Evolutionary conservation across 1,140 invertebrate genomes (phyloP), one percentile per base, ranked within the genome.

Genomic region (Metaphire vulgaris): DNA sequence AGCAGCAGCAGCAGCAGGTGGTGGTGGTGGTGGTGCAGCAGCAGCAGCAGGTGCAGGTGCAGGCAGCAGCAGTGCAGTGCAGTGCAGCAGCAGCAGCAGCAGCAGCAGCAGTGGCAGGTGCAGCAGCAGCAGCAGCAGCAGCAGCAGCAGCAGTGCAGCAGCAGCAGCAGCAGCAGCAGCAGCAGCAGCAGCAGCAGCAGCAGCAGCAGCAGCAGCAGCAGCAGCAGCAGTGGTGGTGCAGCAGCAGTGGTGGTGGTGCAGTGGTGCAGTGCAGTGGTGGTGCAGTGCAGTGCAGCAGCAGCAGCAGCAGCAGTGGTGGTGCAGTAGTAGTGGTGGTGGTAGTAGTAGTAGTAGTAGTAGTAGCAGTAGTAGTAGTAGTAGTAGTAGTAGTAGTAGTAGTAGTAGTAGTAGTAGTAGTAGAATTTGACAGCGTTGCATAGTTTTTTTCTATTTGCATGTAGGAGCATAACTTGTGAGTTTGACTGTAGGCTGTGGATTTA

Each of bases 331-430:
- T n/a, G n/a, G 64, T n/a, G n/a, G 64, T n/a, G n/a, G 64, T n/a
- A 65, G 64, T n/a, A 65, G 64, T n/a, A 65, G 64, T n/a, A 65
- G 64, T n/a, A n/a, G n/a, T n/a, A 65, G 64, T n/a, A 65, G 64
- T n/a, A n/a, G 64, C 64, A 65, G 64, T n/a, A n/a, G 64, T n/a
- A 65, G 64, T n/a, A 65, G 64, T n/a, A 65, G n/a, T 65, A 65
- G n/a, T n/a, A 65, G 15, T n/a, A 65, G 15, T n/a, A 65, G 64
- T 16, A n/a, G n/a, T 16, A 15, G 64, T 16, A n/a, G n/a, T n/a
- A n/a, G n/a, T n/a, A n/a, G n/a, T n/a, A n/a, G n/a, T n/a, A n/a
- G n/a, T n/a, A n/a, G 15, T 65, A n/a, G n/a, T n/a, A n/a, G n/a
- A n/a, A n/a, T n/a, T n/a, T n/a, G n/a, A n/a, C n/a, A n/a, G n/a